A percentile compares a stretch with the other conserved stretches of the same genome.
These are phyloP conservation scores for Atopsyche davidsoni DNA, from an alignment of 1,140 invertebrate genomes.

Conservation along the genomic window DNA sequence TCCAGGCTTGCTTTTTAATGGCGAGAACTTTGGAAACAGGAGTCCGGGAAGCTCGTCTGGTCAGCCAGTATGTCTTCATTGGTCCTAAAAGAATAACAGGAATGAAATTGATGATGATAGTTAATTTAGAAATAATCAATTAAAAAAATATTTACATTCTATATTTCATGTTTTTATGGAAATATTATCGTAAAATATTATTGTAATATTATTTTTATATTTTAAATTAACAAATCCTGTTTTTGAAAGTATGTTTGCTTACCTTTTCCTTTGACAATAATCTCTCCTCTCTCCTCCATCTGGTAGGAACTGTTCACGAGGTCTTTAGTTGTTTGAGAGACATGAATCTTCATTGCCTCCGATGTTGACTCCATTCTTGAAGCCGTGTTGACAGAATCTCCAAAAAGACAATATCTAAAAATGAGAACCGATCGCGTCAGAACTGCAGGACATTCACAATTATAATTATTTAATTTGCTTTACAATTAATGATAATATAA, in stretches of 20 bases:
- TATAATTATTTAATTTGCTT: no score
- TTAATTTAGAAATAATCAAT: not conserved
- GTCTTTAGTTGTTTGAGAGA: slow-evolving; percentile 80
- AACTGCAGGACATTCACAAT: no score
- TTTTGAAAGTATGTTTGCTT: slow-evolving; percentile 8
- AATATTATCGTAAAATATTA: not conserved
- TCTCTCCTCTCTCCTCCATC: slow-evolving; percentile 73
- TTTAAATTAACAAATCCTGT: not conserved
- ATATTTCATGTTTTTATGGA: not conserved
- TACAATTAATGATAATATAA: no score
- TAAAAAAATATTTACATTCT: not conserved
- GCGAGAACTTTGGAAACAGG: slow-evolving; percentile 42
- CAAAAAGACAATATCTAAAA: slow-evolving; percentile 75
- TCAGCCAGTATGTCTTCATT: slow-evolving; percentile 93
- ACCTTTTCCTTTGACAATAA: slow-evolving; percentile 84
- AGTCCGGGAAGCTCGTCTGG: slow-evolving; percentile 57
- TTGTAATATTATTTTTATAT: not conserved
- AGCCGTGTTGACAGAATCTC: slow-evolving; percentile 88
- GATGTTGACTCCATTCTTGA: slow-evolving; percentile 89
- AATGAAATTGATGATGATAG: slow-evolving; percentile 1
- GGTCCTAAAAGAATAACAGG: slow-evolving; percentile 52
- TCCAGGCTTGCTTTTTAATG: slow-evolving; percentile 38
- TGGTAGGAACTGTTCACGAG: slow-evolving; percentile 70
- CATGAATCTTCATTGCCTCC: slow-evolving; percentile 89
- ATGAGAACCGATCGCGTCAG: no score